Evolutionary conservation across 2,113 vertebrate species (phyloP).

Genomic region (Melanocharis versteri): DNA sequence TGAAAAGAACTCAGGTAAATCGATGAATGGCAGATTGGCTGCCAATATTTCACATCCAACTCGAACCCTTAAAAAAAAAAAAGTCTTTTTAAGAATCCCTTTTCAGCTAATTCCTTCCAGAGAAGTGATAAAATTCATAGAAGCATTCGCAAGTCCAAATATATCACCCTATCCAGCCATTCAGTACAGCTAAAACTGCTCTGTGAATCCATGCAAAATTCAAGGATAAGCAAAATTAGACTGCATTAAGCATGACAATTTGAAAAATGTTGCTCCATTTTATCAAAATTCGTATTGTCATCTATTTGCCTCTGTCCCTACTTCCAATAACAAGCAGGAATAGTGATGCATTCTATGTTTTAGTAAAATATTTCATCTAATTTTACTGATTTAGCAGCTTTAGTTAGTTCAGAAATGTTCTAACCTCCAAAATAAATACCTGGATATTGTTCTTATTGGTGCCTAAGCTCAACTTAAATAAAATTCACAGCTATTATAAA

Average conservation of each 20-base stretch:
- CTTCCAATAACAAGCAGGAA: neutral
- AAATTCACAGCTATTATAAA: neutral
- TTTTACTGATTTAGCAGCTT: neutral
- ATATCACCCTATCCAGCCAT: neutral
- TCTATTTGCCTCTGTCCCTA: neutral
- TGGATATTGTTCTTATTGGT: neutral
- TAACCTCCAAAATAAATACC: neutral
- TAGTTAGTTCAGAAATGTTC: neutral
- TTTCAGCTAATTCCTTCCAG: neutral
- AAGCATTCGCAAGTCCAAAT: conserved; percentile 18
- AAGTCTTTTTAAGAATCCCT: neutral
- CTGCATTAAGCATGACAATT: neutral
- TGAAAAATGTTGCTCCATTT: neutral
- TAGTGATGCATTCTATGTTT: neutral
- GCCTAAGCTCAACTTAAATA: neutral
- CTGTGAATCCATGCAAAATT: neutral
- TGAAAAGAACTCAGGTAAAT: neutral
- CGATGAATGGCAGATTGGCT: neutral
- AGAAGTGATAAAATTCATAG: neutral
- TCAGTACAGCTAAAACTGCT: neutral
- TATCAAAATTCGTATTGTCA: neutral
- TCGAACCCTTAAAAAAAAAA: neutral
- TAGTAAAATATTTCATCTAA: neutral
- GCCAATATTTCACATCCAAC: neutral
- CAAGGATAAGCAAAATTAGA: neutral